These are phyloP conservation scores for Pristionchus entomophagus DNA, from an alignment of 2,888 invertebrate genomes.

Conservation along the genomic window DNA sequence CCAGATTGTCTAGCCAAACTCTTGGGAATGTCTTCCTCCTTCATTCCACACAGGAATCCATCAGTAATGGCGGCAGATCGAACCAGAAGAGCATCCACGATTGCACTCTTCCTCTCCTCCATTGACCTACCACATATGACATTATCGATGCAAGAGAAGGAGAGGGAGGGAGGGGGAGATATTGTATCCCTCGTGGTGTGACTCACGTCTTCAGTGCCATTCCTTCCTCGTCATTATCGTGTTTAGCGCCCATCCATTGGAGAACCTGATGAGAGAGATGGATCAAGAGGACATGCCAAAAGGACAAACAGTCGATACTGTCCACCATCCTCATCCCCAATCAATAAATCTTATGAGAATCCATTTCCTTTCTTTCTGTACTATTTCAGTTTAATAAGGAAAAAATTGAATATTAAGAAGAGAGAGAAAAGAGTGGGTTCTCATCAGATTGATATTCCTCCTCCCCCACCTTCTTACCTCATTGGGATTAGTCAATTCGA, in stretches of 20 bases:
- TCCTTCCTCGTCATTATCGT: slow-evolving; percentile 56
- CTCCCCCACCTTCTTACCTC: slow-evolving; percentile 9
- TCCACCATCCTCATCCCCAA: too few species aligned
- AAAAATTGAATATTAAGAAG: background rate
- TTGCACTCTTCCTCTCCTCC: slow-evolving; percentile 87
- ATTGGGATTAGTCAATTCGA: slow-evolving; percentile 26
- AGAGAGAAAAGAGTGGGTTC: too few species aligned
- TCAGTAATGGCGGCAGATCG: slow-evolving; percentile 54
- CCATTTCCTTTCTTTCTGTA: too few species aligned
- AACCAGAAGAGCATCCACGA: slow-evolving; percentile 77
- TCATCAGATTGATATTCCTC: too few species aligned
- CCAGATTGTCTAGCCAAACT: slow-evolving; percentile 52
- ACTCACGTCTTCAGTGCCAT: slow-evolving; percentile 56
- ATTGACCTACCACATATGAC: slow-evolving; percentile 74
- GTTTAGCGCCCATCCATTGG: slow-evolving; percentile 57
- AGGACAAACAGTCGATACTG: too few species aligned
- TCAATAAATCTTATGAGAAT: too few species aligned
- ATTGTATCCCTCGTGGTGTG: background rate
- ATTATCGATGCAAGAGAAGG: background rate
- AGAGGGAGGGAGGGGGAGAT: background rate
- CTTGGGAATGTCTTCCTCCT: slow-evolving; percentile 53
- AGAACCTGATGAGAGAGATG: too few species aligned
- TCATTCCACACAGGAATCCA: slow-evolving; percentile 53
- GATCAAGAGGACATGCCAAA: background rate
- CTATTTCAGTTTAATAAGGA: too few species aligned